A percentile compares a stretch with the other conserved stretches of the same genome.
phyloP scores from a whole-genome alignment of 2,113 vertebrate species.

The Climacteris rufus region DNA sequence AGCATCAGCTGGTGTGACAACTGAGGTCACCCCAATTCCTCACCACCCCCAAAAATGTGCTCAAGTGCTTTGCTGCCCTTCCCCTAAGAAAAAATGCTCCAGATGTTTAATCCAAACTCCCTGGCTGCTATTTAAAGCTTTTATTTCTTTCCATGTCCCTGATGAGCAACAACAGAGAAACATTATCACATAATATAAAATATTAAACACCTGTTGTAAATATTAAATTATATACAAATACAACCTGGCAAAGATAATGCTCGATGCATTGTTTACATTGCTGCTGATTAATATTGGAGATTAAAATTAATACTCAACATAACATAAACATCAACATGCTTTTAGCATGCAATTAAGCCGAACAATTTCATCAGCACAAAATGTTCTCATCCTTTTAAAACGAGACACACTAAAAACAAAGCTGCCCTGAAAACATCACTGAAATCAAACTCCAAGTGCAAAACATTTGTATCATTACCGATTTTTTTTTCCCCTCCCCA shows the following conservation, averaged over 20 bases:
- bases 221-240: conserved; percentile 18
- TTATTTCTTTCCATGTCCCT: neutral
- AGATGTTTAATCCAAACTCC: conserved; percentile 13
- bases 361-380: conserved; percentile 35
- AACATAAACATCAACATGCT: conserved; percentile 56
- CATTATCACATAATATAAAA: conserved; percentile 29
- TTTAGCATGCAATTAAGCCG: conserved; percentile 24
- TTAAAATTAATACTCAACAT: conserved; percentile 49
- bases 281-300: conserved; percentile 52
- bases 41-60: neutral
- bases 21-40: neutral
- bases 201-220: conserved; percentile 52
- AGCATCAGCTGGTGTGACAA: neutral
- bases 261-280: conserved; percentile 28
- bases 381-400: conserved; percentile 17
- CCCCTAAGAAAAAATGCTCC: neutral
- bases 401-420: neutral
- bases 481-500: fast-evolving
- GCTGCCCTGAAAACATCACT: neutral
- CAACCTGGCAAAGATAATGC: neutral
- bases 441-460: neutral
- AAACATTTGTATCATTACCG: neutral
- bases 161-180: conserved; percentile 8
- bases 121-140: neutral
- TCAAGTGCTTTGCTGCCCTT: neutral